A percentile compares a stretch with the other conserved stretches of the same genome.
Evolutionary conservation across 2,888 invertebrate species (phyloP).

Genomic region (Dynastes hyllus): DNA sequence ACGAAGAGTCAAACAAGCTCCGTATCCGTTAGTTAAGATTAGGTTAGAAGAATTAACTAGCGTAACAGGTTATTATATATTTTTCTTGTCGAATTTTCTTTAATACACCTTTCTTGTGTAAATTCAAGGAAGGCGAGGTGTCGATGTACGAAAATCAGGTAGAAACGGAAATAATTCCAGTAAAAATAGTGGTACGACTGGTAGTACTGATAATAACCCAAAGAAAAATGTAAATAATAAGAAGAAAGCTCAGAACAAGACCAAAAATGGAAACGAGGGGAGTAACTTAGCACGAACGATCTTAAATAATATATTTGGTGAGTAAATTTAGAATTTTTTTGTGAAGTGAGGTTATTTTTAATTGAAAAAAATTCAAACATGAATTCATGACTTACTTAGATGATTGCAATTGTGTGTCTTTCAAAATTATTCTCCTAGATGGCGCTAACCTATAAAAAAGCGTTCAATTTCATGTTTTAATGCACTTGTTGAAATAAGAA

Average conservation of each 20-base stretch:
- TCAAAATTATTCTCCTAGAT: too few species aligned
- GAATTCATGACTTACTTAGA: too few species aligned
- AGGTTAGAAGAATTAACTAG: conserved; percentile 72
- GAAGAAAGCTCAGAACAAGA: conserved; percentile 69
- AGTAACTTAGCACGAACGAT: conserved; percentile 85
- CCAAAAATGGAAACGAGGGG: conserved; percentile 69
- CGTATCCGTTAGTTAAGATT: conserved; percentile 86
- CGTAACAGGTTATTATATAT: conserved; percentile 63
- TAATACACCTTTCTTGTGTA: neutral
- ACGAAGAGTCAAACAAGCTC: conserved; percentile 85
- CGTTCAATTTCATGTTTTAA: neutral
- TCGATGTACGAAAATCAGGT: conserved; percentile 64
- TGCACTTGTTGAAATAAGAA: neutral
- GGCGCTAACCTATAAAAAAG: too few species aligned
- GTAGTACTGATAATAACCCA: conserved; percentile 53
- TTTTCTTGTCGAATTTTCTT: neutral
- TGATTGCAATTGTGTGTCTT: too few species aligned
- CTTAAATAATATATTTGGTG: conserved; percentile 86
- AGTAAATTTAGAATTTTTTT: conserved; percentile 59
- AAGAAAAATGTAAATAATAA: conserved; percentile 69
- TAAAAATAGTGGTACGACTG: neutral
- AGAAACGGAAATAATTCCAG: conserved; percentile 57
- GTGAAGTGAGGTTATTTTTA: too few species aligned
- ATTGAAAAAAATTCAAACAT: too few species aligned
- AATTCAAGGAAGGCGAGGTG: conserved; percentile 62